Evolutionary conservation across 2,888 invertebrate genomes (phyloP).

Genomic region (Conomelus anceps): DNA sequence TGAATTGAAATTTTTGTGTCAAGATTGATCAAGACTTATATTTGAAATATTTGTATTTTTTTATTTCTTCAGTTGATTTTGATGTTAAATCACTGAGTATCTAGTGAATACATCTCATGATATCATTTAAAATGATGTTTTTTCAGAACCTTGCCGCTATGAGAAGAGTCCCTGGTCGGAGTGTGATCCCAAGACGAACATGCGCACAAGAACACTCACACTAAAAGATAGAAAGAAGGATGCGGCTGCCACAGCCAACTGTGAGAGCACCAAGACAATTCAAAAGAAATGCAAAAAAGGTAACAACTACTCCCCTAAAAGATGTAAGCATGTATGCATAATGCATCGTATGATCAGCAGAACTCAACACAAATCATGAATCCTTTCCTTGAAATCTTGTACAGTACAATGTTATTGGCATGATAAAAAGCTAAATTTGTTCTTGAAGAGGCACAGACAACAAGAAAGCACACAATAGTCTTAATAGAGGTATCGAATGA

Average conservation of each 20-base stretch:
- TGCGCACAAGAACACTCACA: constrained; percentile 71
- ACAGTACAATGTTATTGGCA: not conserved
- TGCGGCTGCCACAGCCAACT: constrained; percentile 53
- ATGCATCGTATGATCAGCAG: not conserved
- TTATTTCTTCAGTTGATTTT: too few species aligned
- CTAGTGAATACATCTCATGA: too few species aligned
- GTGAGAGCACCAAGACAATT: constrained; percentile 76
- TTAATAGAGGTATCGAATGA: not conserved
- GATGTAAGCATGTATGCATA: not conserved
- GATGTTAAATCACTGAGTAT: too few species aligned
- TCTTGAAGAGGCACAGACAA: too few species aligned
- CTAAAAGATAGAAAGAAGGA: constrained; percentile 63
- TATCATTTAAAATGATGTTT: too few species aligned
- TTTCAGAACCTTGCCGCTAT: constrained; percentile 60
- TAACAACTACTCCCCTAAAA: constrained; percentile 41
- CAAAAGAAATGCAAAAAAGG: constrained; percentile 92
- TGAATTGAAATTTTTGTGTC: too few species aligned
- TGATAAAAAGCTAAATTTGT: not conserved
- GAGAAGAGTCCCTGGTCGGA: constrained; percentile 82
- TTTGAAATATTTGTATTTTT: too few species aligned
- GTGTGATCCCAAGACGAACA: constrained; percentile 77
- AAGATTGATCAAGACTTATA: too few species aligned
- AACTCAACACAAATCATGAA: not conserved
- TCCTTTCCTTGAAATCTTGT: not conserved
- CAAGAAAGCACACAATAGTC: not conserved